Conservation (phyloP, 2,113 vertebrate species). For the Chlamydotis undulata region DNA sequence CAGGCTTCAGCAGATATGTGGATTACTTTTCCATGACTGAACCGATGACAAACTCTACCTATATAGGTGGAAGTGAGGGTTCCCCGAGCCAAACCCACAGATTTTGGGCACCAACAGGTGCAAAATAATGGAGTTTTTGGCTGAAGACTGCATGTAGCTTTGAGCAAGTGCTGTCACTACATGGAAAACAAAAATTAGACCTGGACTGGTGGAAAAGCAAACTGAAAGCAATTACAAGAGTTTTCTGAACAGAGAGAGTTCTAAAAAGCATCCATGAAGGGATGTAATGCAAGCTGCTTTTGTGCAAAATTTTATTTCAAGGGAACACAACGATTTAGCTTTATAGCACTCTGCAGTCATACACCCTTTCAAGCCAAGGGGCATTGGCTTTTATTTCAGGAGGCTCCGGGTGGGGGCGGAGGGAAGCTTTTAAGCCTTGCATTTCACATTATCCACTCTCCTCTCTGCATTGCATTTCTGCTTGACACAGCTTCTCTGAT, state of each 20-base stretch:
- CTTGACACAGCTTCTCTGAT: not conserved
- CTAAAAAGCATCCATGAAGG: not conserved
- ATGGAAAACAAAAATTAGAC: not conserved
- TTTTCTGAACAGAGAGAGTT: not conserved
- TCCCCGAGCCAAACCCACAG: not conserved
- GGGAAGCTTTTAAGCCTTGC: not conserved
- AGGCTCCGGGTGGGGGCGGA: not conserved
- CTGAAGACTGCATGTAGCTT: not conserved
- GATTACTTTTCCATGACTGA: not conserved
- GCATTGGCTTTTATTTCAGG: not conserved
- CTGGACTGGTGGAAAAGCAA: not conserved
- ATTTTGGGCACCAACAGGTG: not conserved
- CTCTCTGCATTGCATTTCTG: not conserved
- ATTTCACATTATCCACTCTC: not conserved
- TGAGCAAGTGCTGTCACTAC: not conserved
- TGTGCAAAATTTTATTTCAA: not conserved
- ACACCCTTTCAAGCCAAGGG: not conserved
- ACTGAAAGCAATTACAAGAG: not conserved
- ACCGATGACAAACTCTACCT: not conserved
- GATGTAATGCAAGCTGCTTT: not conserved
- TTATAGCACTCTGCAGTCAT: not conserved
- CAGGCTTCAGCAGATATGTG: fast-evolving
- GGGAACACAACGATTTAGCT: not conserved
- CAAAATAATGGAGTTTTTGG: not conserved
- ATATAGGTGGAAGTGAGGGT: not conserved